phyloP scores from a whole-genome alignment of 2,113 vertebrate species.

The Burhinus bistriatus region DNA sequence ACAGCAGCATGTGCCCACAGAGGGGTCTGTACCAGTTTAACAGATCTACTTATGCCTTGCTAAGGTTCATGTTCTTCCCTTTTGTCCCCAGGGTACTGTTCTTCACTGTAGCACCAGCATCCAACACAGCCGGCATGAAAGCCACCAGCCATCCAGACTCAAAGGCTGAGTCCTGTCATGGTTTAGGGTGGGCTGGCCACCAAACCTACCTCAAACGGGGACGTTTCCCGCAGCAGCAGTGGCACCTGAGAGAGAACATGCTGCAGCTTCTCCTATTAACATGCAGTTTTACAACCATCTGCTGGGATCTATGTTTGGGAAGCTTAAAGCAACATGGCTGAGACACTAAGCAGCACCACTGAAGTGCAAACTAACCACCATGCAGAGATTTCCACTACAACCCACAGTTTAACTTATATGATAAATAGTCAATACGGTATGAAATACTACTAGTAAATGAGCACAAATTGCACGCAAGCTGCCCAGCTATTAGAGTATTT shows the following conservation, averaged over 20 bases:
- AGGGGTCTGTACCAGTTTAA: background rate
- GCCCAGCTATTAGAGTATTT: background rate
- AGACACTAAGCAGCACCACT: background rate
- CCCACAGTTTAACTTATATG: background rate
- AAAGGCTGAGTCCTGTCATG: background rate
- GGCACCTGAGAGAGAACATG: background rate
- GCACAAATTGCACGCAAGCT: background rate
- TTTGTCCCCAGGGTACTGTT: background rate
- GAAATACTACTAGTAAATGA: background rate
- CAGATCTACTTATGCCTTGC: background rate
- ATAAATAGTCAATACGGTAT: background rate
- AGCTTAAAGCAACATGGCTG: background rate
- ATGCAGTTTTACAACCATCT: background rate
- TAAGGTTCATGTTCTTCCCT: background rate
- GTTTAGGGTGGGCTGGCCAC: background rate
- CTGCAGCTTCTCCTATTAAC: background rate
- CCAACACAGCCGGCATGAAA: background rate
- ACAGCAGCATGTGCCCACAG: fast-evolving
- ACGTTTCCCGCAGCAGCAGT: background rate
- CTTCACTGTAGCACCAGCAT: background rate
- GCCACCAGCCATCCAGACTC: background rate
- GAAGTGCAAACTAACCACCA: background rate
- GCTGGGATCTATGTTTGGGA: background rate
- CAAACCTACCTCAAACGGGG: background rate
- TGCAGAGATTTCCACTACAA: background rate